phyloP scores from a whole-genome alignment of 2,797 vertebrate genomes.

The Myotis vivesi region DNA sequence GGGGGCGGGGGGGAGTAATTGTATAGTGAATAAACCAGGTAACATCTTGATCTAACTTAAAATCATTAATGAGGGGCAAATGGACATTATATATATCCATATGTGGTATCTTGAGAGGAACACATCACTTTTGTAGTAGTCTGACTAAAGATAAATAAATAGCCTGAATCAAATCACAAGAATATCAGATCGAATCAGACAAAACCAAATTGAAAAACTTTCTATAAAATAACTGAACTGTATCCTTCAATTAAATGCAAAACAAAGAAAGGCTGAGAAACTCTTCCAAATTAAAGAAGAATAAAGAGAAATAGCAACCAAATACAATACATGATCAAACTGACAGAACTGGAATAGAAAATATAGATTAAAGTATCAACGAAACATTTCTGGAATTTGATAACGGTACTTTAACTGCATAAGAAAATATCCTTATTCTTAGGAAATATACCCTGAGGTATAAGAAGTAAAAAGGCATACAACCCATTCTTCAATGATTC shows the following conservation, averaged over 20 bases:
- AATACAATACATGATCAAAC: neutral
- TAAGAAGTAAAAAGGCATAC: neutral
- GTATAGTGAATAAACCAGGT: neutral
- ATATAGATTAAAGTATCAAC: neutral
- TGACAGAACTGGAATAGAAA: neutral
- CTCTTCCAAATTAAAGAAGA: constrained; percentile 1
- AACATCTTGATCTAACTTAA: constrained; percentile 3
- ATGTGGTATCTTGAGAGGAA: neutral
- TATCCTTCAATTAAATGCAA: neutral
- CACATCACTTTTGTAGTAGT: neutral
- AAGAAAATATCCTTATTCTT: neutral
- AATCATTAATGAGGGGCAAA: neutral
- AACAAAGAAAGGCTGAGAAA: neutral
- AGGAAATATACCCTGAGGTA: neutral
- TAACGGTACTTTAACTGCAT: neutral
- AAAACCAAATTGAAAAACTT: neutral
- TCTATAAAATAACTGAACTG: neutral
- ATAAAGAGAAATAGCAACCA: neutral
- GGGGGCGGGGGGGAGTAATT: neutral
- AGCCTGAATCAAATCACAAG: neutral
- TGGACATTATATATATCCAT: neutral
- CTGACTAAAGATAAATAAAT: neutral
- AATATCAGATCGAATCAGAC: neutral
- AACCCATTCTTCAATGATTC: neutral
- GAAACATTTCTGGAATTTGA: constrained; percentile 24